Conservation (phyloP, 2,888 invertebrate species). For the Meghimatium bilineatum region DNA sequence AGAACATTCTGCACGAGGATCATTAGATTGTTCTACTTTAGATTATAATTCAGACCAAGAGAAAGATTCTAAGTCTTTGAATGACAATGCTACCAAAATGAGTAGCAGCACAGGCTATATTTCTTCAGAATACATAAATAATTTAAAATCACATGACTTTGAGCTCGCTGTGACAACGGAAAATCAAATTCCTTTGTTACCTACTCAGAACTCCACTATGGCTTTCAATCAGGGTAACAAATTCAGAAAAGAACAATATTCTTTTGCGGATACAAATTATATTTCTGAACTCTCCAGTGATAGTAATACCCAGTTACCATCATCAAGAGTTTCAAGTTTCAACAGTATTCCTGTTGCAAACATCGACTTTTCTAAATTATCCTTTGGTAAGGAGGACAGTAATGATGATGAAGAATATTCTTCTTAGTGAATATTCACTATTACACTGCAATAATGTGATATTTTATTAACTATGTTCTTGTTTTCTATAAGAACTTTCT, state of each 20-base stretch:
- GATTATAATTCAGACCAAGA: not conserved
- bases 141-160: not conserved
- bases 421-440: not conserved
- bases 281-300: not conserved
- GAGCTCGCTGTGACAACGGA: not conserved
- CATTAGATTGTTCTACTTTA: not conserved
- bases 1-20: not conserved
- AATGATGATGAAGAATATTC: not conserved
- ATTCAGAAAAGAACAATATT: not conserved
- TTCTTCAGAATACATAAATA: not conserved
- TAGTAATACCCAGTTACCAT: too few relatives aligned
- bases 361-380: slow-evolving; percentile 22
- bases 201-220: not conserved
- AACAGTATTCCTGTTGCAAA: not conserved
- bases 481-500: not conserved
- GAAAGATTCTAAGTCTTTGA: not conserved
- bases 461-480: not conserved
- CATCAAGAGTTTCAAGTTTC: not conserved
- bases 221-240: not conserved
- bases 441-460: not conserved
- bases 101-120: not conserved
- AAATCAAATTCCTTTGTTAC: not conserved
- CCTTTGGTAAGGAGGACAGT: not conserved
- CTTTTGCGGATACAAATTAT: not conserved
- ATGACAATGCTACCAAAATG: not conserved